Percentiles rank a stretch among this genome's conserved stretches.
Conservation (phyloP, 2,888 invertebrate species). For the Myopa testacea region DNA sequence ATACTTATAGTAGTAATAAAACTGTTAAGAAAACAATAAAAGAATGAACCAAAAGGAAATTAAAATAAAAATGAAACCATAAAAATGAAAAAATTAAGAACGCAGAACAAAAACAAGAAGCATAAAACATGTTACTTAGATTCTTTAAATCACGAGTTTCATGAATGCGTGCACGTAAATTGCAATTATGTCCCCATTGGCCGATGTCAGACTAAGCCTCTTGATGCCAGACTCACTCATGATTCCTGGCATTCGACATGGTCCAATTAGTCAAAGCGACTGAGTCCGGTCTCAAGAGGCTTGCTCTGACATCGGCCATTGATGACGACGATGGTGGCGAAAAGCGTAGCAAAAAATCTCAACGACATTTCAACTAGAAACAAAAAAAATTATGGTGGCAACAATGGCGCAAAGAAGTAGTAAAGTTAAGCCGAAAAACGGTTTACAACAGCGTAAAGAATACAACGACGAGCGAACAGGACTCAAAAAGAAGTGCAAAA, state of each 20-base stretch:
- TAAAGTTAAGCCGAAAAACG: constrained; percentile 22
- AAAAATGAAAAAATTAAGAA: neutral
- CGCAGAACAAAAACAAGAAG: neutral
- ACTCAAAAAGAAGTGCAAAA: neutral
- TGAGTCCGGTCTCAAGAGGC: too few relatives aligned
- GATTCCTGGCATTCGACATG: too few relatives aligned
- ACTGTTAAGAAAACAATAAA: neutral
- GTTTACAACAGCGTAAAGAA: constrained; percentile 1
- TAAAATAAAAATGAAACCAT: neutral
- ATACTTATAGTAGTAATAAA: neutral
- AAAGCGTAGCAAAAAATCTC: neutral
- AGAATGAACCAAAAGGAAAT: neutral
- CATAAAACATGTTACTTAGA: neutral
- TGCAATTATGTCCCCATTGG: neutral
- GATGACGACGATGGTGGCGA: neutral
- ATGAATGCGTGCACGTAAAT: constrained; percentile 5
- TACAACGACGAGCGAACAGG: too few relatives aligned
- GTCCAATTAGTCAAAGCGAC: too few relatives aligned
- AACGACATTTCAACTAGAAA: neutral
- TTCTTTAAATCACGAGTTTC: neutral
- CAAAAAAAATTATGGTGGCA: constrained; percentile 14
- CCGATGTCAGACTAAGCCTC: too few relatives aligned
- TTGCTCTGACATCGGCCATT: neutral
- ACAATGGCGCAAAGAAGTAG: constrained; percentile 18
- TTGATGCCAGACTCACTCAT: too few relatives aligned